These are phyloP conservation scores for Elymnias hypermnestra DNA, from an alignment of 1,140 invertebrate species.

Conservation along the genomic window DNA sequence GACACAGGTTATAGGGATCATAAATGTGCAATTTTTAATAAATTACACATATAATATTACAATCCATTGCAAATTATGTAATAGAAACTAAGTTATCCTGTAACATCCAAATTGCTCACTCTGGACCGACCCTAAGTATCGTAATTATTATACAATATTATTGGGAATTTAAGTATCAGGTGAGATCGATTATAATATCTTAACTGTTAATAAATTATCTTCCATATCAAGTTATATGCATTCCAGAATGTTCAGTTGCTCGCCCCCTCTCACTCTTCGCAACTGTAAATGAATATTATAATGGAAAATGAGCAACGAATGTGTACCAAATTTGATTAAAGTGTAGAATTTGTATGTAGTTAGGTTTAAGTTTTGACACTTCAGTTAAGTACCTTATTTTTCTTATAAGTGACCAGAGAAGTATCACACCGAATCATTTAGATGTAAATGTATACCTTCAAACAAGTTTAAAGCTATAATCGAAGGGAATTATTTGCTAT, in stretches of 20 bases:
- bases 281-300: slow-evolving; percentile 43
- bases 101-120: neutral
- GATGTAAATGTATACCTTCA: too few relatives aligned
- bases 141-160: too few relatives aligned
- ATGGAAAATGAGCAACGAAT: slow-evolving; percentile 70
- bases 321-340: slow-evolving; percentile 70
- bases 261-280: slow-evolving; percentile 28
- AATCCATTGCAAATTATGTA: too few relatives aligned
- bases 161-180: too few relatives aligned
- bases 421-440: slow-evolving; percentile 7
- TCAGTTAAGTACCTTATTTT: slow-evolving; percentile 35
- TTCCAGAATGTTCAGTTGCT: slow-evolving; percentile 66
- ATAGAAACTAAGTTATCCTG: too few relatives aligned
- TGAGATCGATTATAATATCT: too few relatives aligned
- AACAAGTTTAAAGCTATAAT: neutral
- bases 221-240: too few relatives aligned
- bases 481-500: slow-evolving; percentile 4
- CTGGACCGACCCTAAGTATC: too few relatives aligned
- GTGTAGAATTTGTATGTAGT: slow-evolving; percentile 60
- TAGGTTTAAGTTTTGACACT: slow-evolving; percentile 56
- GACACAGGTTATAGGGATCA: too few relatives aligned
- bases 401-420: slow-evolving; percentile 11
- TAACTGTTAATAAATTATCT: too few relatives aligned
- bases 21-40: too few relatives aligned
- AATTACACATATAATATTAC: too few relatives aligned